phyloP scores from a whole-genome alignment of 1,140 invertebrate species.

The Vollenhovia emeryi region DNA sequence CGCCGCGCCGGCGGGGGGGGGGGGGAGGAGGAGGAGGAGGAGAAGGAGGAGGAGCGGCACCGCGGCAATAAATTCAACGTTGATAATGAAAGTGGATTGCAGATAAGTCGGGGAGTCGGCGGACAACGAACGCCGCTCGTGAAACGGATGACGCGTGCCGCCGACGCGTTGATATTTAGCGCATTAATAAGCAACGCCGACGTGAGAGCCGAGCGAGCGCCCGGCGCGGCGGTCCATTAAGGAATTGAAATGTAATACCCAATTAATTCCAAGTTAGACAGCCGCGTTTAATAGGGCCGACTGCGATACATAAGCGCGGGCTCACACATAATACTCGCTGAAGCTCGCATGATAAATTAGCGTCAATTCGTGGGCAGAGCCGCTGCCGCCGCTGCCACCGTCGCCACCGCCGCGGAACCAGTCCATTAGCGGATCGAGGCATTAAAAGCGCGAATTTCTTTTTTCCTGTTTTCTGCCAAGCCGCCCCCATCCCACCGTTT shows the following conservation, averaged over 20 bases:
- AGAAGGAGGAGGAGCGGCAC: not conserved
- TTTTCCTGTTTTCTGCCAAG: not conserved
- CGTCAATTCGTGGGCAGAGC: slow-evolving; percentile 49
- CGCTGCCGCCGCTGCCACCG: not conserved
- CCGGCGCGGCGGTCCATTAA: slow-evolving; percentile 6
- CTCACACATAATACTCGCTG: not conserved
- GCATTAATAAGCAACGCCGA: not conserved
- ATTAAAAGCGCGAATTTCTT: slow-evolving; percentile 54
- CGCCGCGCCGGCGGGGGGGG: no score
- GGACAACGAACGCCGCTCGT: not conserved
- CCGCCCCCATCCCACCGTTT: not conserved
- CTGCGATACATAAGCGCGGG: not conserved
- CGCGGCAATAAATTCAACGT: slow-evolving; percentile 5
- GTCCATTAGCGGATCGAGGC: slow-evolving; percentile 56
- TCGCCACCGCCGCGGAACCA: slow-evolving; percentile 7
- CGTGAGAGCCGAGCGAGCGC: not conserved
- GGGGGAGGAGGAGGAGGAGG: no score
- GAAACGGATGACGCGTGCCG: not conserved
- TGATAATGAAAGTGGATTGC: slow-evolving; percentile 14
- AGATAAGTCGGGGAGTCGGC: not conserved
- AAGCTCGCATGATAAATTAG: slow-evolving; percentile 58
- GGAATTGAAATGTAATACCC: slow-evolving; percentile 31
- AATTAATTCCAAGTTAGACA: slow-evolving; percentile 32
- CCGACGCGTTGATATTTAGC: not conserved
- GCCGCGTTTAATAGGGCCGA: slow-evolving; percentile 36